Percentiles rank a stretch among this genome's conserved stretches.
Conservation (phyloP, 2,888 invertebrate genomes). For the Agelastica alni region DNA sequence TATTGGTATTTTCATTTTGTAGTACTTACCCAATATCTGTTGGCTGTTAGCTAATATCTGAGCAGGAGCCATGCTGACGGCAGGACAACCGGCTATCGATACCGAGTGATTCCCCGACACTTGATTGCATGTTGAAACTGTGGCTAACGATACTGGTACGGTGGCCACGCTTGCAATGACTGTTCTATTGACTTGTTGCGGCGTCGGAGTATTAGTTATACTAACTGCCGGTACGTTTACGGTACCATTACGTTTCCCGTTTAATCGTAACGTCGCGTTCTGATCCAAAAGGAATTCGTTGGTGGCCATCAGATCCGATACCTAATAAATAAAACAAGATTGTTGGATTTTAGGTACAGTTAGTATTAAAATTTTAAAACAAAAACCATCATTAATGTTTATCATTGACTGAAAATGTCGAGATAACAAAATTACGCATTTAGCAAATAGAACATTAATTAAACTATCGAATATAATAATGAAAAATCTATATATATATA, state of each 20-base stretch:
- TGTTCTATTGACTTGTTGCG: constrained; percentile 59
- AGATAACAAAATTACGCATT: neutral
- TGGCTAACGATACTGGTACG: constrained; percentile 65
- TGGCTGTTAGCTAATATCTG: constrained; percentile 58
- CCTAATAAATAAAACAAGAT: constrained; percentile 55
- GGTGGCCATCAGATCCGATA: constrained; percentile 72
- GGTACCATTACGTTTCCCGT: constrained; percentile 61
- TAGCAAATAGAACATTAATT: too few relatives aligned
- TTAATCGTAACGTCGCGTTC: constrained; percentile 71
- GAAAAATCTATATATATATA: too few relatives aligned
- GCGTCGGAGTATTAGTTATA: constrained; percentile 60
- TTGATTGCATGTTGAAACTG: constrained; percentile 60
- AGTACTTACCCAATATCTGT: constrained; percentile 55
- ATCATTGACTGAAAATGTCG: too few relatives aligned
- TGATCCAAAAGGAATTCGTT: constrained; percentile 80
- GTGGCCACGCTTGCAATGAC: constrained; percentile 65
- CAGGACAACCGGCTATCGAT: constrained; percentile 62
- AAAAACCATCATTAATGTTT: too few relatives aligned
- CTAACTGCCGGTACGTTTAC: constrained; percentile 66
- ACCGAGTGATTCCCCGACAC: constrained; percentile 58
- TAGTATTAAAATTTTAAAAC: too few relatives aligned
- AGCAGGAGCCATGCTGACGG: constrained; percentile 64
- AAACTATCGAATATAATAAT: too few relatives aligned
- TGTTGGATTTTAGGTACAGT: too few relatives aligned
- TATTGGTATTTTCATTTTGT: too few relatives aligned